Conservation (phyloP, 2,113 vertebrate genomes). For the Aptenodytes forsteri region DNA sequence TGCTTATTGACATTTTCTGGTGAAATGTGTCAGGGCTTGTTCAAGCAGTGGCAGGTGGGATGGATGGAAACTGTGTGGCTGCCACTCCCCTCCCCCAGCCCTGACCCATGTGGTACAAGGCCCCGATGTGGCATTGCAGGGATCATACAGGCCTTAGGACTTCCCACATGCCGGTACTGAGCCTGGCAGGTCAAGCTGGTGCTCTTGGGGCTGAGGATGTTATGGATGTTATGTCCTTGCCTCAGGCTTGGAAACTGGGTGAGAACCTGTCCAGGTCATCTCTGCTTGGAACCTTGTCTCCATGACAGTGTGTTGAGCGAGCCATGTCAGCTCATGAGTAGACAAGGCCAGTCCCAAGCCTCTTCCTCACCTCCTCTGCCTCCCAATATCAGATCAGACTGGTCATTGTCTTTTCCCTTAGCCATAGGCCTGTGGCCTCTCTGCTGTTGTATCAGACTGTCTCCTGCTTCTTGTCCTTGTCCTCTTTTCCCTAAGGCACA, state of each 20-base stretch:
- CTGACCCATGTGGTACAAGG: not conserved
- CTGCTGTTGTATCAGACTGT: not conserved
- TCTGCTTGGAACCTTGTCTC: not conserved
- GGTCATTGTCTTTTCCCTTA: not conserved
- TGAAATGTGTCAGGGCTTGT: not conserved
- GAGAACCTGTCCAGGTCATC: not conserved
- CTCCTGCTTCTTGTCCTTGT: conserved; percentile 11
- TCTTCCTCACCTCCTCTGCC: not conserved
- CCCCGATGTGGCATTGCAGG: not conserved
- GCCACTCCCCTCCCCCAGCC: not conserved
- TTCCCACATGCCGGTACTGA: not conserved
- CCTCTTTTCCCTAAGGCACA: not conserved
- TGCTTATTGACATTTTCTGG: not conserved
- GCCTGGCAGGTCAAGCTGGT: not conserved
- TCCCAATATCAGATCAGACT: not conserved
- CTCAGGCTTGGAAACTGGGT: not conserved
- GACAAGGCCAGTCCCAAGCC: not conserved
- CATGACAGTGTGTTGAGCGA: not conserved
- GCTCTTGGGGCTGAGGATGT: not conserved
- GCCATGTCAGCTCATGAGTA: not conserved
- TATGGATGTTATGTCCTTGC: not conserved
- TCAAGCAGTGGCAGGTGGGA: not conserved
- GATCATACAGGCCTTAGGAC: not conserved
- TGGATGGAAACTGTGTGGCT: not conserved
- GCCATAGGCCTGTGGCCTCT: not conserved